A percentile compares a stretch with the other conserved stretches of the same genome.
Conservation (phyloP, 2,113 vertebrate species). For the Macrotus californicus region DNA sequence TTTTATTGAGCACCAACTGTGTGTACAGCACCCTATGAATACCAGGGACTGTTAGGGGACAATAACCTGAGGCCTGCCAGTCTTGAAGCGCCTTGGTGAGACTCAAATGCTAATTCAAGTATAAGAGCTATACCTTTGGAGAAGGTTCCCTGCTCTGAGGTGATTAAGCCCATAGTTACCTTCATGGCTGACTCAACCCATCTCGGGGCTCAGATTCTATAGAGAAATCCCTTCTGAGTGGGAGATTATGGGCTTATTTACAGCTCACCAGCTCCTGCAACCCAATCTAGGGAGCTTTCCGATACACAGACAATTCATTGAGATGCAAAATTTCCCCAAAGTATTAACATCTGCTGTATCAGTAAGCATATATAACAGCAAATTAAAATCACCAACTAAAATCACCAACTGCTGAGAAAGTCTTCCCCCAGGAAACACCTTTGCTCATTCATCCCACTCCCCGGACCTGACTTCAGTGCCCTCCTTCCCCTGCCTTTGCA, state of each 20-base stretch:
- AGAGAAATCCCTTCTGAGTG: not conserved
- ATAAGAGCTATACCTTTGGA: not conserved
- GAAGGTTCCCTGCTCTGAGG: not conserved
- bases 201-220: not conserved
- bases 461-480: not conserved
- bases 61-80: not conserved
- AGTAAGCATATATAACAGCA: not conserved
- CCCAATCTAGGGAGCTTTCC: not conserved
- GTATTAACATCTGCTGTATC: not conserved
- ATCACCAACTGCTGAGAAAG: not conserved
- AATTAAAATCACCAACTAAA: not conserved
- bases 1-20: not conserved
- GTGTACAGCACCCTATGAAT: not conserved
- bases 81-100: not conserved
- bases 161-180: not conserved
- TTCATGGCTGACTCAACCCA: not conserved
- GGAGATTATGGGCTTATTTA: not conserved
- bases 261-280: not conserved
- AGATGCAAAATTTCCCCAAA: not conserved
- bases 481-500: not conserved
- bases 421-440: not conserved
- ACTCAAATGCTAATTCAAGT: not conserved
- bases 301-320: not conserved
- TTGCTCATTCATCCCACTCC: not conserved
- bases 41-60: not conserved